A percentile compares a stretch with the other conserved stretches of the same genome.
Evolutionary conservation across 2,888 invertebrate species (phyloP).

Genomic region (Pogonocherus hispidulus): DNA sequence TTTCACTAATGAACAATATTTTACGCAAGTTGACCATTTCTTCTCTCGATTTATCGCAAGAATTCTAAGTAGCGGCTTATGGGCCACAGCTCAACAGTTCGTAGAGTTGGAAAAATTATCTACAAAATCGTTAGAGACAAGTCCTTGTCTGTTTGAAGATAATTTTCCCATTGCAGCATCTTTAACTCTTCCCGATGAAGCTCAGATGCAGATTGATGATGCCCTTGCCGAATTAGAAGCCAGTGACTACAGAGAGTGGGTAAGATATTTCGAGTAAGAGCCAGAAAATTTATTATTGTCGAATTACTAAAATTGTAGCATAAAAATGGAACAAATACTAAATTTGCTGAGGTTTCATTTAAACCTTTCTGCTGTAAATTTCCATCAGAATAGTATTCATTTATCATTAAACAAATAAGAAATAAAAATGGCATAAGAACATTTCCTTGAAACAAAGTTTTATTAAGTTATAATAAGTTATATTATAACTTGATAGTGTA

Average conservation of each 20-base stretch:
- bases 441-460: too few relatives aligned
- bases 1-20: slow-evolving; percentile 71
- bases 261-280: too few relatives aligned
- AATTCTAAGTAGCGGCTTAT: slow-evolving; percentile 65
- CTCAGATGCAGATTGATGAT: slow-evolving; percentile 86
- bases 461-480: too few relatives aligned
- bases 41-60: slow-evolving; percentile 75
- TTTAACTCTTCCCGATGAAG: slow-evolving; percentile 81
- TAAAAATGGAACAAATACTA: too few relatives aligned
- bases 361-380: too few relatives aligned
- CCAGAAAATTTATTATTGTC: too few relatives aligned
- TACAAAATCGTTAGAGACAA: slow-evolving; percentile 35
- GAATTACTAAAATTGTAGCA: too few relatives aligned
- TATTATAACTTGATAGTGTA: too few relatives aligned
- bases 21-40: slow-evolving; percentile 75
- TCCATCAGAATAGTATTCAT: too few relatives aligned
- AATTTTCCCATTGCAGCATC: slow-evolving; percentile 76
- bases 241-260: slow-evolving; percentile 92
- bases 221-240: slow-evolving; percentile 91
- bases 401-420: too few relatives aligned
- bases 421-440: too few relatives aligned
- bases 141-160: slow-evolving; percentile 72
- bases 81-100: slow-evolving; percentile 62
- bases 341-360: too few relatives aligned
- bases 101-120: slow-evolving; percentile 46